Evolutionary conservation across 2,113 vertebrate species (phyloP).

Genomic region (Apodemus sylvaticus): DNA sequence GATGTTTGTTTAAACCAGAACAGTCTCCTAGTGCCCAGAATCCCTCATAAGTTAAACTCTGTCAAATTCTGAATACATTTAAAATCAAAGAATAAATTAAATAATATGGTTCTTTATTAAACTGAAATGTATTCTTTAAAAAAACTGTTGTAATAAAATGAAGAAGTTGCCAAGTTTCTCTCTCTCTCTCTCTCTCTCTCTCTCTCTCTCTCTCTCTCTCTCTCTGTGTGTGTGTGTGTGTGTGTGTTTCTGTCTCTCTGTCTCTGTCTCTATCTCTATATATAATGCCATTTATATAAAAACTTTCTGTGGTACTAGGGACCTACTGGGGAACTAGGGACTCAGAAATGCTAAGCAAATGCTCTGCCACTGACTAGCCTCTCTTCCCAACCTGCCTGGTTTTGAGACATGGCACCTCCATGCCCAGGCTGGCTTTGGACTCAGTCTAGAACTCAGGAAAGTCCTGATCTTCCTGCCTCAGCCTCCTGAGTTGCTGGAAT

Average conservation of each 20-base stretch:
- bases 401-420: background rate
- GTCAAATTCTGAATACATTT: constrained; percentile 7
- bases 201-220: too few species aligned
- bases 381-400: background rate
- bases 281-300: background rate
- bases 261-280: too few species aligned
- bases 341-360: too few species aligned
- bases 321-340: background rate
- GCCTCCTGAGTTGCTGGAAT: background rate
- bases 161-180: constrained; percentile 5
- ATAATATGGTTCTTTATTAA: background rate
- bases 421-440: background rate
- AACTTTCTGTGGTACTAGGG: background rate
- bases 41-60: background rate
- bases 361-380: background rate
- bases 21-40: constrained; percentile 21
- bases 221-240: too few species aligned
- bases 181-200: too few species aligned
- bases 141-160: background rate
- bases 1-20: constrained; percentile 9
- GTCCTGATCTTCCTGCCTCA: background rate
- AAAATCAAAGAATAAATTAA: constrained; percentile 19
- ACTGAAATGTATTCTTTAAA: background rate
- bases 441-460: background rate
- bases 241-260: too few species aligned